Base-by-base conservation (phyloP, 1,140 invertebrate species). In the Eurosta solidaginis region DNA sequence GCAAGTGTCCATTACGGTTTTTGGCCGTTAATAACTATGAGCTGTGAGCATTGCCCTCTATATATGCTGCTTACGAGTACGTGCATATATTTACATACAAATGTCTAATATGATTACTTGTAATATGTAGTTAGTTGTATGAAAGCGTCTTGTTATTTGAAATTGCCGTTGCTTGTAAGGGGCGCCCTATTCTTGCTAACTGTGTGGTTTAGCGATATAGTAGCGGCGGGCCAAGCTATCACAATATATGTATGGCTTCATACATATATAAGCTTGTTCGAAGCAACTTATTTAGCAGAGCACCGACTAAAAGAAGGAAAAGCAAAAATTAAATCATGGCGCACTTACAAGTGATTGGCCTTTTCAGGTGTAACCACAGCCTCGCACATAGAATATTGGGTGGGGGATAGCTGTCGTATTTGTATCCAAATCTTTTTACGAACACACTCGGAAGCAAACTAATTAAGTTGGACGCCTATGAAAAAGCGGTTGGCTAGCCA, bases 1-100 rank as follows among this genome's bases (percentile, higher is more conserved):
- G 59, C 59, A 68, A 68, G 59, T 33, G 59, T 68, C 40, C 59
- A 68, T 68, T 68, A 68, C 59, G 59, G 59, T 68, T 68, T 68
- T 40, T 68, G 25, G 29, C 22, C 40, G 59, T 40, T 68, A 68
- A 68, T 68, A 68, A 42, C 59, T 40, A 68, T 68, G 59, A 40
- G 33, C 59, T n/a, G 33, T 68, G 59, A 63, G 59, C n/a, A 20
- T 14, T 68, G 59, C 59, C 59, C 59, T 68, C n/a, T n/a, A 33
- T 68, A 68, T 68, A 1, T 40, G 59, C 7, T 68, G 59, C 17
- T 36, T 33, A 10, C 22, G 29, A 59, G 29, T 29, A 27, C 29
- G 29, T n/a, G n/a, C n/a, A 40, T 40, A 40, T 40, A 68, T 68
- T 40, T 68, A 68, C 59, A 68, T 40, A 68, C n/a, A 40, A 68